A percentile compares a stretch with the other conserved stretches of the same genome.
These are phyloP conservation scores for Nasonia vitripennis DNA, from an alignment of 1,140 invertebrate genomes.

Conservation along the genomic window DNA sequence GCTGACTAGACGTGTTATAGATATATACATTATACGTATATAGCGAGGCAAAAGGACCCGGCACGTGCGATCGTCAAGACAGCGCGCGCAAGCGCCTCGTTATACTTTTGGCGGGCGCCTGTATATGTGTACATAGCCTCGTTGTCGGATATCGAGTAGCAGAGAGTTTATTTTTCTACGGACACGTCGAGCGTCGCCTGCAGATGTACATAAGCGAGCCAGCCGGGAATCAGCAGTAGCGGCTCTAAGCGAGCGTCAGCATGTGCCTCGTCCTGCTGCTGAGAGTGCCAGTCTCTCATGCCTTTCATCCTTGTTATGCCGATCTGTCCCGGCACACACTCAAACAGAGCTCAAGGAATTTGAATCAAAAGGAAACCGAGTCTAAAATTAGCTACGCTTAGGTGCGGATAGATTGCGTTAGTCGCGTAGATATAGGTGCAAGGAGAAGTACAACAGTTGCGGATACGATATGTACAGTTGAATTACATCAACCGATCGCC, in stretches of 20 bases:
- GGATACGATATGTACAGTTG: not conserved
- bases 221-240: not conserved
- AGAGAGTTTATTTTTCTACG: not conserved
- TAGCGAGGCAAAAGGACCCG: too few species aligned
- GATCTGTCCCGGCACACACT: not conserved
- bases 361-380: constrained; percentile 43
- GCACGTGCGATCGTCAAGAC: not conserved
- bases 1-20: not conserved
- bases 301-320: constrained; percentile 31
- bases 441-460: too few species aligned
- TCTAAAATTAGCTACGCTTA: constrained; percentile 22
- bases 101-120: too few species aligned
- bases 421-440: not conserved
- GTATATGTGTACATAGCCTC: not conserved
- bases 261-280: constrained; percentile 45
- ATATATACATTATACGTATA: too few species aligned
- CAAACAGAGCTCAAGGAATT: constrained; percentile 5
- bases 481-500: not conserved
- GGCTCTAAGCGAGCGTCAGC: constrained; percentile 39
- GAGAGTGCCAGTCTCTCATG: constrained; percentile 49
- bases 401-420: not conserved
- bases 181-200: not conserved
- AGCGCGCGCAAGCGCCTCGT: too few species aligned
- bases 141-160: not conserved
- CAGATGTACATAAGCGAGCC: not conserved